These are phyloP conservation scores for Odontophorus gujanensis DNA, from an alignment of 2,113 vertebrate species.

Conservation along the genomic window DNA sequence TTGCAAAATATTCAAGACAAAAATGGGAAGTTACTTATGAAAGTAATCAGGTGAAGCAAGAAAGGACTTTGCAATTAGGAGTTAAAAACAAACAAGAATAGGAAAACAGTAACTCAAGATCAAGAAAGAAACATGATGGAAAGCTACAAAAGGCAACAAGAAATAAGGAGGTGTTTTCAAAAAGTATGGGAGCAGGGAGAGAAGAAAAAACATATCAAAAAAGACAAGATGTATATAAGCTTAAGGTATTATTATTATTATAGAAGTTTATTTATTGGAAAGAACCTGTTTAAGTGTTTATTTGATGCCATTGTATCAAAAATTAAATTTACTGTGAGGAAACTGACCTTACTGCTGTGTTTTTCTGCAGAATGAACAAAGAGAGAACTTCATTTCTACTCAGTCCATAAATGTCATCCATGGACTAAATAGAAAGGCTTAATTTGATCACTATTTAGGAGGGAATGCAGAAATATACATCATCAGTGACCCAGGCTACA, in stretches of 20 bases:
- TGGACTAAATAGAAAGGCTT: slow-evolving; percentile 9
- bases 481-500: neutral
- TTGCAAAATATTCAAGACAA: slow-evolving; percentile 4
- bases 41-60: neutral
- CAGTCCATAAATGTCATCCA: neutral
- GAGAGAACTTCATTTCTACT: neutral
- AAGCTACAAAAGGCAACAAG: slow-evolving; percentile 25
- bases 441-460: neutral
- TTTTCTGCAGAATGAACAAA: neutral
- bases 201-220: neutral
- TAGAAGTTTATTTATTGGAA: neutral
- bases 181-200: neutral
- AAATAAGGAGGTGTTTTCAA: slow-evolving; percentile 7
- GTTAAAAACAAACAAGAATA: neutral
- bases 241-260: neutral
- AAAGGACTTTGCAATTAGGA: neutral
- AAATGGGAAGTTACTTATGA: neutral
- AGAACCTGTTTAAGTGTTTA: neutral
- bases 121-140: neutral
- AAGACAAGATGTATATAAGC: neutral
- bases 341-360: neutral
- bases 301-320: neutral
- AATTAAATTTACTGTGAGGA: neutral
- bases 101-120: neutral
- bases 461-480: neutral